Base-by-base conservation (phyloP, 2,113 vertebrate genomes). In the Oryzias melastigma region DNA sequence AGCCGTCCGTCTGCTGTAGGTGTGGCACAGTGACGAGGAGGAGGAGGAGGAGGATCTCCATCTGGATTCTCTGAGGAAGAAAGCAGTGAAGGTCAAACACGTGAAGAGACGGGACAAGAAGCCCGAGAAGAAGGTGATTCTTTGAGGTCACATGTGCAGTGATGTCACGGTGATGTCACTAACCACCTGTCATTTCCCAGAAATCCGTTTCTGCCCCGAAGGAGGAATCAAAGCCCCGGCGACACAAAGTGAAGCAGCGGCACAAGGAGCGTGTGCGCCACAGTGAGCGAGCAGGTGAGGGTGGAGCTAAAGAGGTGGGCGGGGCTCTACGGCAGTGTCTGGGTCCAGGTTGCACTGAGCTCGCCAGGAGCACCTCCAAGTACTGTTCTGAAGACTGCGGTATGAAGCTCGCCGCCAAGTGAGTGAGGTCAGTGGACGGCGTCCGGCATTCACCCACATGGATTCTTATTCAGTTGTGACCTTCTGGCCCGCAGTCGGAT, bases 361-460 rank as follows among this genome's bases (percentile, higher is more conserved):
- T 89, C 0, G 92, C 93, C 0, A 89, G 94, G 7, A 45, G 79
- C 0, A 85, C 57, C 73, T 97, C 95, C 77, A 96, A 98, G 72
- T 98, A 98, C 90, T 98, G 95, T 82, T 93, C 93, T 0, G 95
- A 97, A 29, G 93, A 95, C 83, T 98, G 95, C 1, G 95, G 95
- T 81, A 93, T 96, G 93, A 96, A 96, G 53, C 90, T 98, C 44
- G 95, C 95, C 0, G 93, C 95, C 75, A 98, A 96, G 95, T 97
- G 79, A 92, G 90, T 65, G 24, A 13, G 8, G 43, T 18, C 0
- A 35, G 35, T 35, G 10, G 35, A 35, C 35, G 10, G 14, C 4
- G 5, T n/a, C 17, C 5, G 6, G n/a, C 44, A 1, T 46, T 46
- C 3, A 12, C 8, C 35, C 10, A 35, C 8, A 8, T 12, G 10